Percentiles rank a stretch among this genome's conserved stretches.
phyloP scores from a whole-genome alignment of 2,113 vertebrate genomes.

The Sciurus niger region DNA sequence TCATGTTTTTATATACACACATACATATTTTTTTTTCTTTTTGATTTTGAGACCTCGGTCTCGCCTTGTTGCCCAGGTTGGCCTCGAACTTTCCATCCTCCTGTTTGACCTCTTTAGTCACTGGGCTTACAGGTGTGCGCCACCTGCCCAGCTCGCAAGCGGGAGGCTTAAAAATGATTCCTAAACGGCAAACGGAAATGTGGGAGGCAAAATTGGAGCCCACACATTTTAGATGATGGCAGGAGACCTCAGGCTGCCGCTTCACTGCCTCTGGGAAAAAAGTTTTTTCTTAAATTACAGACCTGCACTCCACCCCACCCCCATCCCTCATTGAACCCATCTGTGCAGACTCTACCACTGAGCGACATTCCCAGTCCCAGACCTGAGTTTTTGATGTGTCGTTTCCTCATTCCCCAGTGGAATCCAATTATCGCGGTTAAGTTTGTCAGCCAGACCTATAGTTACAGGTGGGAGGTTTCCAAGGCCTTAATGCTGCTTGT shows the following conservation, averaged over 20 bases:
- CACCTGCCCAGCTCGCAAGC: background rate
- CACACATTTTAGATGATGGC: accelerated
- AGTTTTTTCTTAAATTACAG: background rate
- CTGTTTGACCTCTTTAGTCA: background rate
- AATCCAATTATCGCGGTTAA: background rate
- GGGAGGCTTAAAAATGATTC: background rate
- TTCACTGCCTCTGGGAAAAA: background rate
- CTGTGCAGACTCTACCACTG: too few species aligned
- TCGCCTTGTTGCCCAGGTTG: background rate
- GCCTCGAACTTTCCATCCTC: background rate
- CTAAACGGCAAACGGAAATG: background rate
- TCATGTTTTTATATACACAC: too few species aligned
- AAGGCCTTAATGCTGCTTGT: constrained; percentile 20
- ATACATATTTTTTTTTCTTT: background rate
- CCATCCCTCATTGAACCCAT: too few species aligned
- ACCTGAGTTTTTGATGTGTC: background rate
- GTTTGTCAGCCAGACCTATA: background rate
- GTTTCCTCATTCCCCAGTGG: background rate
- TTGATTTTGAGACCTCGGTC: background rate
- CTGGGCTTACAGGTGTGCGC: too few species aligned
- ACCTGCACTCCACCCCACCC: background rate
- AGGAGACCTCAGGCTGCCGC: too few species aligned
- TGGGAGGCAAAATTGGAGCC: background rate
- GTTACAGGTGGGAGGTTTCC: background rate
- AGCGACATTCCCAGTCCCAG: too few species aligned